Conservation (phyloP, 92 coral and sea anemone species). For the Ricordea florida region DNA sequence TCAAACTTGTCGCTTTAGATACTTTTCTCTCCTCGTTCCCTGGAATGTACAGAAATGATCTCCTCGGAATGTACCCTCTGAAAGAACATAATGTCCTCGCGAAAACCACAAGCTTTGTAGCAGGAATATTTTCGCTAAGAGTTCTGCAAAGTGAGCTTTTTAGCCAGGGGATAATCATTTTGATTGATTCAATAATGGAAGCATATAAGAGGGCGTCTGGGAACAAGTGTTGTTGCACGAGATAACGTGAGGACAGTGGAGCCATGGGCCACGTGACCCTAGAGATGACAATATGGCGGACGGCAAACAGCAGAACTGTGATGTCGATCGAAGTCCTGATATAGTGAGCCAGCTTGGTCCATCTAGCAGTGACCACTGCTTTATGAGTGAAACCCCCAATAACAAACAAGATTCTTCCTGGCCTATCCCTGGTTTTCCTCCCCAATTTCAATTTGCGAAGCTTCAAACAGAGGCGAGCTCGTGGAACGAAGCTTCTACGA, state of each 20-base stretch:
- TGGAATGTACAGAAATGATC: conserved; percentile 96
- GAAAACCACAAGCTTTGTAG: neutral
- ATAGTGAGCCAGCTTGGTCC: too few relatives aligned
- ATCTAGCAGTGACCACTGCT: neutral
- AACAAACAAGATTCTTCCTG: neutral
- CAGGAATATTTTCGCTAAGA: neutral
- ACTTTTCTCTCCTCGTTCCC: conserved; percentile 95
- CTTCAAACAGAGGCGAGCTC: conserved; percentile 25
- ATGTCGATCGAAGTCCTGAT: too few relatives aligned
- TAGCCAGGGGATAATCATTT: too few relatives aligned
- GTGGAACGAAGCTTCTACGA: neutral
- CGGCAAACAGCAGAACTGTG: too few relatives aligned
- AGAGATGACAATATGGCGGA: too few relatives aligned
- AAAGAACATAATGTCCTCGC: neutral
- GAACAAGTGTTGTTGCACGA: too few relatives aligned
- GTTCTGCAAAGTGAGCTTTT: too few relatives aligned
- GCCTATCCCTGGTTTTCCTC: conserved; percentile 47
- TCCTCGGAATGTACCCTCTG: conserved; percentile 64
- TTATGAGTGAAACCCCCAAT: neutral
- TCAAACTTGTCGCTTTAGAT: conserved; percentile 76
- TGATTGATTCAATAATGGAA: too few relatives aligned
- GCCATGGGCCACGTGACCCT: too few relatives aligned
- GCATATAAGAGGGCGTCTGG: too few relatives aligned
- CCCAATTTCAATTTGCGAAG: conserved; percentile 31
- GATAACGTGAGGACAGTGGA: too few relatives aligned